Conservation (phyloP, 2,113 vertebrate species). For the Salminus brasiliensis region DNA sequence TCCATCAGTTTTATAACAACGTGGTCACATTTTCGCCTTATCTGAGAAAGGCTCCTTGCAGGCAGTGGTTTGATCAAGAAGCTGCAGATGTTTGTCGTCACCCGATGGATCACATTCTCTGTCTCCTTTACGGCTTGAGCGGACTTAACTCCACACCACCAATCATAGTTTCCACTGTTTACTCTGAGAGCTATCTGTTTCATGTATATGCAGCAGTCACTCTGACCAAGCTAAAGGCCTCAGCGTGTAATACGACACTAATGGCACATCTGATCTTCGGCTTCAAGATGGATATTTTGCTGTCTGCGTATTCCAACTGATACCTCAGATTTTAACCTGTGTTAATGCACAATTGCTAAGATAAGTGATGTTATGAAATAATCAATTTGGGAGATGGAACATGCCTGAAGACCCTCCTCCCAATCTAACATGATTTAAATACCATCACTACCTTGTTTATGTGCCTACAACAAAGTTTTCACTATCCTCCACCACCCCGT, state of each 20-base stretch:
- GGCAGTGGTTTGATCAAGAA: neutral
- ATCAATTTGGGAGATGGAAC: no score
- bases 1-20: neutral
- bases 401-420: no score
- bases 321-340: neutral
- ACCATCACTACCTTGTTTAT: no score
- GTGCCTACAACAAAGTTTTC: no score
- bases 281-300: neutral
- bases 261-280: neutral
- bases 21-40: neutral
- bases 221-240: slow-evolving; percentile 24
- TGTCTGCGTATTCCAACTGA: neutral
- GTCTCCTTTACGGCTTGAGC: slow-evolving; percentile 30
- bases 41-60: neutral
- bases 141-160: slow-evolving; percentile 25
- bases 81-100: slow-evolving; percentile 52
- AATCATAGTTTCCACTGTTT: slow-evolving; percentile 63
- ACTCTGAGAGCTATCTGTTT: slow-evolving; percentile 30
- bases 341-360: no score
- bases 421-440: no score
- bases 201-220: neutral
- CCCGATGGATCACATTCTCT: slow-evolving; percentile 32
- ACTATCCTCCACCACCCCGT: no score
- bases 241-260: slow-evolving; percentile 25
- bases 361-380: no score